Base-by-base conservation (phyloP, 2,888 invertebrate species). In the Pseudeuparius sepicola region DNA sequence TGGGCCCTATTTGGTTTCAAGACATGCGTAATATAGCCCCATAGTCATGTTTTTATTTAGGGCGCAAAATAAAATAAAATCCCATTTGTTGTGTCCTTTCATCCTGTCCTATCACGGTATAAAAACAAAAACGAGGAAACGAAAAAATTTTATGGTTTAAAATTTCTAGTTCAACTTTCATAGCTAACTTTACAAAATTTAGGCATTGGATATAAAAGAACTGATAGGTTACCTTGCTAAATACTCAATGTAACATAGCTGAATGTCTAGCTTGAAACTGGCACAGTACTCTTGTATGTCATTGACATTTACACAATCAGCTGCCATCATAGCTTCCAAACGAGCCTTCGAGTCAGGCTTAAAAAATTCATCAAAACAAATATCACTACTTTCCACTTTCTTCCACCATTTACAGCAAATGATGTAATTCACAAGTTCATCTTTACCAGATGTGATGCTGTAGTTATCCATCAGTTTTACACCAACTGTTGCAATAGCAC, bases 251-350 rank as follows among this genome's bases (percentile, higher is more conserved):
- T 42, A 45, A 25, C 33, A 43, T 4, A 26, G 6, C 9, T 47
- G 54, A 3, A 52, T 36, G 33, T 61, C 50, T 31, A 69, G 54
- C 5, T 55, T 48, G 43, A 65, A 66, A 50, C 63, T 61, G 2
- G 29, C 13, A 41, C 67, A 68, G 41, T 63, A 69, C 24, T 63
- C 57, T 34, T 54, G 44, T 6, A 67, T 48, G n/a, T 56, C 41
- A 7, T 52, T 36, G 9, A 61, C 23, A 39, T 44, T 39, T 16
- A 52, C 29, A 11, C 33, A 10, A 14, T 46, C 30, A 2, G 41
- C 34, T 24, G 36, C 33, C 10, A 56, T 48, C 5, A 56, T 35
- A 4, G 42, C 25, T 27, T 50, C 42, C 20, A 53, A 36, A 10
- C 51, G 41, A 17, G 45, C 33, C 14, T 38, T 34, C 3, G 47